Percentiles rank a stretch among this genome's conserved stretches.
Conservation (phyloP, 2,888 invertebrate species). For the Ichneumoninae sp. region DNA sequence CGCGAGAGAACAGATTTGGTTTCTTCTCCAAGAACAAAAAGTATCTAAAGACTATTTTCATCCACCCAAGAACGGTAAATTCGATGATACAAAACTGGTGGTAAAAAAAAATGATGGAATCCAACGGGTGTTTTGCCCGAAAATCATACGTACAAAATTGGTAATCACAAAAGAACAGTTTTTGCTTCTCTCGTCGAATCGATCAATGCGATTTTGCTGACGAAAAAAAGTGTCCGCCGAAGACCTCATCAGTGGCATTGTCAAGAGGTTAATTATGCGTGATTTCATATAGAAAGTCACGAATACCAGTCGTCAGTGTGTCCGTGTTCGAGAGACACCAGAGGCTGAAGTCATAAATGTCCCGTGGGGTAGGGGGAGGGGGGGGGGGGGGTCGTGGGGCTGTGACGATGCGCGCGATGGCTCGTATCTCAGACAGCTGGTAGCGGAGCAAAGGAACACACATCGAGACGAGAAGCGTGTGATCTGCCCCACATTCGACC, state of each 20-base stretch:
- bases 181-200: neutral
- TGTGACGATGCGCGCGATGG: conserved; percentile 39
- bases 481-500: conserved; percentile 62
- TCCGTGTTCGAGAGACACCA: conserved; percentile 40
- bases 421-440: conserved; percentile 43
- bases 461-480: conserved; percentile 56
- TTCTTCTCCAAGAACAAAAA: neutral
- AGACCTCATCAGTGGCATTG: conserved; percentile 5
- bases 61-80: conserved; percentile 75
- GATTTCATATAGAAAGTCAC: conserved; percentile 69
- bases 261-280: conserved; percentile 62
- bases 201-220: neutral
- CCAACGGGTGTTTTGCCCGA: neutral
- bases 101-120: neutral
- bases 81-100: conserved; percentile 61
- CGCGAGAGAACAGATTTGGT: neutral
- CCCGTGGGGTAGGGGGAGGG: conserved; percentile 10
- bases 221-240: neutral
- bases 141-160: too few species aligned
- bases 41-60: neutral
- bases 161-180: neutral
- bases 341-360: conserved; percentile 66
- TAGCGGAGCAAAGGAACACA: conserved; percentile 6
- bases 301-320: conserved; percentile 46
- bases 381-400: conserved; percentile 11